Evolutionary conservation across 2,797 vertebrate genomes (phyloP).

Genomic region (Buceros bicornis): DNA sequence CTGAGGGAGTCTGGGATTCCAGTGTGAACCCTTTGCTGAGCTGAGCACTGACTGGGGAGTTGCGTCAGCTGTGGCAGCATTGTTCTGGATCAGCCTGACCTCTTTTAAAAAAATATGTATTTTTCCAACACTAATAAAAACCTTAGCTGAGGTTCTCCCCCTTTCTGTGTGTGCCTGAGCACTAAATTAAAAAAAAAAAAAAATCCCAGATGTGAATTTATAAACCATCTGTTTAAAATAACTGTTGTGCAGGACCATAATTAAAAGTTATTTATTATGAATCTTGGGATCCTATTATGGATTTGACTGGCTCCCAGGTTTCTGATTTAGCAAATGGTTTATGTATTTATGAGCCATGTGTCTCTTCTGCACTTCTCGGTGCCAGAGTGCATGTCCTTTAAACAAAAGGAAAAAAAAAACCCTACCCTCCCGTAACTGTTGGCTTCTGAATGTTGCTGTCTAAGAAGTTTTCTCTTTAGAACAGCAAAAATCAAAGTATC

Average conservation of each 20-base stretch:
- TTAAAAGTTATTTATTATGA: constrained; percentile 79
- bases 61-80: background rate
- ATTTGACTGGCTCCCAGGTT: constrained; percentile 73
- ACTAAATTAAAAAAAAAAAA: constrained; percentile 26
- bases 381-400: constrained; percentile 30
- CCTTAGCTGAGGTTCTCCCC: constrained; percentile 28
- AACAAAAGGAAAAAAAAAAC: constrained; percentile 32
- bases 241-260: constrained; percentile 68
- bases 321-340: constrained; percentile 69
- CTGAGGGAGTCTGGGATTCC: background rate
- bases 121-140: constrained; percentile 57
- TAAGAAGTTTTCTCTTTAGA: constrained; percentile 40
- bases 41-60: background rate
- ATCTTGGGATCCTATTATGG: constrained; percentile 71
- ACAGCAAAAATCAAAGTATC: constrained; percentile 42
- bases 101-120: background rate
- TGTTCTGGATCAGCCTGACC: constrained; percentile 28
- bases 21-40: background rate
- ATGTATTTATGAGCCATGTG: constrained; percentile 55
- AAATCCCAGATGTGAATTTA: constrained; percentile 72
- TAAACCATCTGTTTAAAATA: constrained; percentile 78
- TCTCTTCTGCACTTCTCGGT: constrained; percentile 30
- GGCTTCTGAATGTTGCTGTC: constrained; percentile 46
- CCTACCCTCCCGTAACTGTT: constrained; percentile 10
- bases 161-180: constrained; percentile 30